Evolutionary conservation across 1,140 invertebrate genomes (phyloP), one percentile per base, ranked within the genome.

Genomic region (Drosophila bocqueti): DNA sequence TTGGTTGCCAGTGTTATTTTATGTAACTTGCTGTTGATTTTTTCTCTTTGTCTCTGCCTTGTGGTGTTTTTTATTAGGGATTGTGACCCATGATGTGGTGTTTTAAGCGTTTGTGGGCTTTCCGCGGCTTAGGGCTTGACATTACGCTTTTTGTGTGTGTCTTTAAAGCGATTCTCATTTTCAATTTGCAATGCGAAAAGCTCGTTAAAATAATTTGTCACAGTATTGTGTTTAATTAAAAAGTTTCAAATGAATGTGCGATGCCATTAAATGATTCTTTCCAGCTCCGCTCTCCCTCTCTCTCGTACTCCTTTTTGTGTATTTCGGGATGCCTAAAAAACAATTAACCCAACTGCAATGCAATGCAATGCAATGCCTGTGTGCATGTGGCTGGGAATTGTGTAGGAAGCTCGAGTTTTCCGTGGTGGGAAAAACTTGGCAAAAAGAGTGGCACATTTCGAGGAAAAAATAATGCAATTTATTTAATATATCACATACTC

Each of bases 131-230:
- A 38, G 40, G 13, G 58, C 42, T 40, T 80, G 49, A 71, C 80
- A 69, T 83, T 87, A 68, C 69, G 69, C 79, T 80, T 59, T 57
- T 50, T 67, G 21, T 40, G 36, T 16, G 46, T 31, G 42, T 26
- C 57, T 40, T 78, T 78, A 78, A 78, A 77, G 57, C 54, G 9
- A 34, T 49, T 61, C 63, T 38, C 64, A 57, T 79, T 71, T 79
- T 61, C 57, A 79, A 79, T 59, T 79, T 79, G 76, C 72, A 89
- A 64, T 61, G 66, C 57, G 45, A 57, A 74, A 75, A 63, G 82
- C 71, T 81, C 86, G 82, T 85, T 90, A 79, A 90, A 90, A 90
- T 82, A 90, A 85, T 90, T 90, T 90, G 85, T 91, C 84, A 85
- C 85, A 64, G 79, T 74, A 62, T 75, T 77, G 63, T 47, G 81